phyloP scores from a whole-genome alignment of 2,888 invertebrate species.

The Mythimna pallens region DNA sequence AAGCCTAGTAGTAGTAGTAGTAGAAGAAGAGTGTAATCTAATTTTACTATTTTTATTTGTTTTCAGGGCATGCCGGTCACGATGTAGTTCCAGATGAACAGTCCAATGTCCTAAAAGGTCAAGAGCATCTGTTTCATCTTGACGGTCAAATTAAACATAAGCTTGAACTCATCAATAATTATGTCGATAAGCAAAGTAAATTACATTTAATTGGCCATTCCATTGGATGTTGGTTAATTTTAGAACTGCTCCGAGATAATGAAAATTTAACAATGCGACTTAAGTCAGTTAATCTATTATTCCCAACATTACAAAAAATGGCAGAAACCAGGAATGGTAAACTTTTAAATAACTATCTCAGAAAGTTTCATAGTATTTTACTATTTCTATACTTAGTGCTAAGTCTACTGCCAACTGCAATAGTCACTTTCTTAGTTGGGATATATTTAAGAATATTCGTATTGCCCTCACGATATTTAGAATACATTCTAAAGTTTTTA shows the following conservation, averaged over 20 bases:
- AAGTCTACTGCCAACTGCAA: slow-evolving; percentile 87
- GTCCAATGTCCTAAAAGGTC: slow-evolving; percentile 87
- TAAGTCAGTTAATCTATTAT: slow-evolving; percentile 93
- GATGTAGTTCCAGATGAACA: slow-evolving; percentile 84
- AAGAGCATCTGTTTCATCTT: slow-evolving; percentile 93
- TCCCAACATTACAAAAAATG: slow-evolving; percentile 97
- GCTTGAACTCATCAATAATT: slow-evolving; percentile 93
- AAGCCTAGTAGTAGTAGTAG: no score
- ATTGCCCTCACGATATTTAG: slow-evolving; percentile 87
- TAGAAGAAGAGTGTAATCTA: background rate
- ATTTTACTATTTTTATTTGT: slow-evolving; percentile 24
- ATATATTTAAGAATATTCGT: slow-evolving; percentile 89
- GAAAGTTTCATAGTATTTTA: slow-evolving; percentile 75
- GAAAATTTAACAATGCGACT: slow-evolving; percentile 89
- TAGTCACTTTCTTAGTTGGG: slow-evolving; percentile 88
- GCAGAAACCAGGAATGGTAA: slow-evolving; percentile 94
- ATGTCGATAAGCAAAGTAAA: slow-evolving; percentile 93
- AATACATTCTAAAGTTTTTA: slow-evolving; percentile 90
- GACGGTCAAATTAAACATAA: slow-evolving; percentile 95
- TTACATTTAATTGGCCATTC: slow-evolving; percentile 97
- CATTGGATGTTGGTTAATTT: slow-evolving; percentile 96
- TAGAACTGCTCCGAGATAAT: slow-evolving; percentile 93
- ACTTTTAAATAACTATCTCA: slow-evolving; percentile 91
- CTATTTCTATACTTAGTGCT: slow-evolving; percentile 84
- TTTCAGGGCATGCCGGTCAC: slow-evolving; percentile 95